These are phyloP conservation scores for Tiphia femorata DNA, from an alignment of 2,888 invertebrate genomes.

Conservation along the genomic window DNA sequence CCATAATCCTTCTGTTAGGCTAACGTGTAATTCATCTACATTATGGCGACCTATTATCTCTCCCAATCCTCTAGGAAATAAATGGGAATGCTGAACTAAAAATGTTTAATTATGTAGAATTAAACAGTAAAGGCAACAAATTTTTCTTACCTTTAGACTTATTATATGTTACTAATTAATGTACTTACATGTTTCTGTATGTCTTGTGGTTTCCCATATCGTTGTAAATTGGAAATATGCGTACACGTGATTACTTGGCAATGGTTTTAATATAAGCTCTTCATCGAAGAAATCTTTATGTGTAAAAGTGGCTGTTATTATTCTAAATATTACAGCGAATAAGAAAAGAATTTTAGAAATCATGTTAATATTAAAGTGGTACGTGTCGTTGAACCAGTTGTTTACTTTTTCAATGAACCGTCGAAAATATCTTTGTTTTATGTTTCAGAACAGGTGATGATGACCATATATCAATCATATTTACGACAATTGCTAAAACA, in stretches of 20 bases:
- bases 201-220: constrained; percentile 73
- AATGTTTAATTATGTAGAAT: constrained; percentile 14
- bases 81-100: constrained; percentile 84
- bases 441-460: no score
- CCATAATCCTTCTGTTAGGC: constrained; percentile 95
- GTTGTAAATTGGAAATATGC: constrained; percentile 94
- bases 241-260: constrained; percentile 87
- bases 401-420: no score
- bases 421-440: no score
- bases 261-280: constrained; percentile 88
- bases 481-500: no score
- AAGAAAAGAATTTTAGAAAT: background rate
- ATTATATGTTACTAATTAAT: no score
- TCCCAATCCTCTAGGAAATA: constrained; percentile 90
- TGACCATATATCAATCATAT: no score
- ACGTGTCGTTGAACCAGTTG: no score
- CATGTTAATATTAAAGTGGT: no score
- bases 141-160: no score
- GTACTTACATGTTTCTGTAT: constrained; percentile 54
- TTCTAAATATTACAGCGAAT: constrained; percentile 17
- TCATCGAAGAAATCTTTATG: constrained; percentile 83
- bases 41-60: constrained; percentile 88
- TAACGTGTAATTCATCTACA: constrained; percentile 91
- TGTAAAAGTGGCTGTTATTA: constrained; percentile 20
- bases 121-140: no score